phyloP scores from a whole-genome alignment of 2,888 invertebrate species.

The Periphyllus acericola region DNA sequence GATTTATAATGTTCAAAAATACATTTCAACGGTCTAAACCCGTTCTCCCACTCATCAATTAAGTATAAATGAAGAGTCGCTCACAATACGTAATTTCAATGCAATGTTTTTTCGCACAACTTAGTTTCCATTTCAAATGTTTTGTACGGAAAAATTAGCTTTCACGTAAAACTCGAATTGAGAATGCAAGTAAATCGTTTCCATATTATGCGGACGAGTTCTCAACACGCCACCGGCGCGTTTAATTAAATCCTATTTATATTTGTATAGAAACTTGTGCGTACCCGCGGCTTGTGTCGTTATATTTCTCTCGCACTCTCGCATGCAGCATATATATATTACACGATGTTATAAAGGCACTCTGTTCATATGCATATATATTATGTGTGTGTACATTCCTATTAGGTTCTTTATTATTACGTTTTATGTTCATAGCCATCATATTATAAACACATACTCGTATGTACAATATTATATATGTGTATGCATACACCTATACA shows the following conservation, averaged over 20 bases:
- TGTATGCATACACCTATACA: not conserved
- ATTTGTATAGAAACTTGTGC: not conserved
- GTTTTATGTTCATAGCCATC: not conserved
- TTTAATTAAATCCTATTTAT: not conserved
- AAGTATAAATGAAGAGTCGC: too few relatives aligned
- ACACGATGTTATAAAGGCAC: not conserved
- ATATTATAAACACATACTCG: not conserved
- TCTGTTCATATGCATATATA: not conserved
- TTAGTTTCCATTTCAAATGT: too few relatives aligned
- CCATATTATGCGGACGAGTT: too few relatives aligned
- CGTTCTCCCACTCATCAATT: too few relatives aligned
- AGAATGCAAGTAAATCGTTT: too few relatives aligned
- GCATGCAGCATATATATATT: not conserved
- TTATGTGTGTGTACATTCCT: not conserved
- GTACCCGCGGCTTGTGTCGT: not conserved
- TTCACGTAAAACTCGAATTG: too few relatives aligned
- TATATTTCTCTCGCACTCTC: not conserved
- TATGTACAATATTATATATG: not conserved
- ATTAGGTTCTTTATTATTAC: not conserved
- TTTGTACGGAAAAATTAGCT: too few relatives aligned
- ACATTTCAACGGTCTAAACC: too few relatives aligned
- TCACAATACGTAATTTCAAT: too few relatives aligned
- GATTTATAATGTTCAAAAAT: too few relatives aligned
- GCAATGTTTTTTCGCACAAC: too few relatives aligned
- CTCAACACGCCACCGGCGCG: not conserved